Base-by-base conservation (phyloP, 2,113 vertebrate genomes). In the Ochotona princeps region DNA sequence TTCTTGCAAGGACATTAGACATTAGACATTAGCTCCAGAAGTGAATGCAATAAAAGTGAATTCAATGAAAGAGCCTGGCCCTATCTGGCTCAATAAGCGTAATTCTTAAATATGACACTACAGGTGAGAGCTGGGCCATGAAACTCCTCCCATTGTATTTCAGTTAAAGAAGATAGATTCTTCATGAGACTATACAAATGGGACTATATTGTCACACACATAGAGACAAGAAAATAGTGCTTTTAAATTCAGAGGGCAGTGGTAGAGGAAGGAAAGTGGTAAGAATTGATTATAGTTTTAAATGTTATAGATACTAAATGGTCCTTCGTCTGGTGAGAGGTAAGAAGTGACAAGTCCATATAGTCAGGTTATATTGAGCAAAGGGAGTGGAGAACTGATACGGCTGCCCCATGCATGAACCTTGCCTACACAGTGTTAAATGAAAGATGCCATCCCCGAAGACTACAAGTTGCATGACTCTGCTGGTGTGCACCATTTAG, bases 101-200 rank as follows among this genome's bases (percentile, higher is more conserved):
- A 87, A 75, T 78, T 75, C 70, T 83, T 32, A 78, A 65, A 63
- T 65, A 76, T 67, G 72, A 72, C 20, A 82, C 7, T 47, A 9
- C 63, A 82, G 30, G 17, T 15, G 93, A 51, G 44, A 67, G 28
- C 26, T 61, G 67, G 60, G 35, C 61, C 30, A 25, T 78, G 18
- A 32, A 87, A 83, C 21, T 87, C 66, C 84, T 92, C 32, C 30
- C 79, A 67, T 65, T 35, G 65, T 78, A 92, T 78, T 54, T 35
- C 61, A n/a, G 57, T 54, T 65, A 67, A 67, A 75, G 66, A 65
- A 6, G 23, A 44, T 20, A 80, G 75, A 4, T 32, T 73, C 49
- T 57, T 86, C 73, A 67, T 49, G 57, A 85, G 60, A 38, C 69
- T 72, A 38, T 70, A 15, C 11, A 76, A 76, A 87, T 83, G 75